phyloP scores from a whole-genome alignment of 2,888 invertebrate genomes.

The Drosophila anomalata region DNA sequence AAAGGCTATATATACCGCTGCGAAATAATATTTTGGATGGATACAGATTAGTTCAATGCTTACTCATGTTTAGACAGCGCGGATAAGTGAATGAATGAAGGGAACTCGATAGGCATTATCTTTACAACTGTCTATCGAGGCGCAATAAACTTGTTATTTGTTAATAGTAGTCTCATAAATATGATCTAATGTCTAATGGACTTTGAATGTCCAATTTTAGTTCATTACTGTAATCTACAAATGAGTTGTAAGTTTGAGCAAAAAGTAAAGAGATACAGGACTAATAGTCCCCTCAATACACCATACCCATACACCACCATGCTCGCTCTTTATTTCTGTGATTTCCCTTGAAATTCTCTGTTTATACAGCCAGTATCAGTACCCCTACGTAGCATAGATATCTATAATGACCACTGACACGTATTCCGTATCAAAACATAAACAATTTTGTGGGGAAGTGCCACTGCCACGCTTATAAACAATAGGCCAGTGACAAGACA shows the following conservation, averaged over 20 bases:
- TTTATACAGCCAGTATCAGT: slow-evolving; percentile 1
- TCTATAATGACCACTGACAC: slow-evolving; percentile 34
- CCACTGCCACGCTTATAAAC: slow-evolving; percentile 57
- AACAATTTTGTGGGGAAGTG: slow-evolving; percentile 30
- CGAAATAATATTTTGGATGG: slow-evolving; percentile 10
- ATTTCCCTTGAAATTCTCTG: neutral
- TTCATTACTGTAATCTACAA: too few species aligned
- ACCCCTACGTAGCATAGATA: slow-evolving; percentile 48
- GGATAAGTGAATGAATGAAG: slow-evolving; percentile 53
- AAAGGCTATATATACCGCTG: slow-evolving; percentile 22
- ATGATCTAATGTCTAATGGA: slow-evolving; percentile 32
- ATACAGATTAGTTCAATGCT: neutral
- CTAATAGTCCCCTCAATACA: neutral
- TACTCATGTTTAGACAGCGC: neutral
- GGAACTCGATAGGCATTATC: slow-evolving; percentile 23
- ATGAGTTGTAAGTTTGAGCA: too few species aligned
- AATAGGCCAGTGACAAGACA: slow-evolving; percentile 67
- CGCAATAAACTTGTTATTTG: slow-evolving; percentile 11
- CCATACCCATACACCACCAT: neutral
- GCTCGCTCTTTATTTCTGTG: neutral
- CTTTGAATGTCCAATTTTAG: slow-evolving; percentile 11
- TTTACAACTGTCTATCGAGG: slow-evolving; percentile 48
- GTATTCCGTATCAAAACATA: slow-evolving; percentile 14
- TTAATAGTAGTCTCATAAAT: slow-evolving; percentile 16
- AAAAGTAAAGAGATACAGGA: neutral